phyloP scores from a whole-genome alignment of 2,888 invertebrate genomes.

The Chelonus formosanus region DNA sequence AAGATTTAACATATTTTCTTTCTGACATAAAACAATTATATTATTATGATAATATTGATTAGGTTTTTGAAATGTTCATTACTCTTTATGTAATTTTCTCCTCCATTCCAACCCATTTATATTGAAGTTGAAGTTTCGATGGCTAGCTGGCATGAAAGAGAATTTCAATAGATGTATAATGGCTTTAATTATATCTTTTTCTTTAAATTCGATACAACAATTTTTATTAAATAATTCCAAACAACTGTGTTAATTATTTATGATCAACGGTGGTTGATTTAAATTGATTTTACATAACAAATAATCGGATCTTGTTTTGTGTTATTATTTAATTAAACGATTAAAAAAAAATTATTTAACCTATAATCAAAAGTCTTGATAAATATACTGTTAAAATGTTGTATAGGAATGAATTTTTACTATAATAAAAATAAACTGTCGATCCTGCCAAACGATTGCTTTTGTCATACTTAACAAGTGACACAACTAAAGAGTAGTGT shows the following conservation, averaged over 20 bases:
- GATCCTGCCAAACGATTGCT: too few species aligned
- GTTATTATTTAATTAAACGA: not conserved
- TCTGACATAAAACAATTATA: not conserved
- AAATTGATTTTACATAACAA: too few species aligned
- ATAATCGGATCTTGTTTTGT: too few species aligned
- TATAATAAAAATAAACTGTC: too few species aligned
- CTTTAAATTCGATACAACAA: not conserved
- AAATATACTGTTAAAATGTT: too few species aligned
- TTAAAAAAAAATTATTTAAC: not conserved
- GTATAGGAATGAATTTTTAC: too few species aligned
- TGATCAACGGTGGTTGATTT: too few species aligned
- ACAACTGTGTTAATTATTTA: not conserved
- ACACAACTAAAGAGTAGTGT: too few species aligned
- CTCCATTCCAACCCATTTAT: constrained; percentile 6
- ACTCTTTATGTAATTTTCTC: constrained; percentile 8
- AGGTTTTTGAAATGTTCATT: constrained; percentile 8
- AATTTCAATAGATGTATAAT: not conserved
- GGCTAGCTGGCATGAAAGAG: constrained; percentile 40
- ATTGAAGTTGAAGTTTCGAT: constrained; percentile 18
- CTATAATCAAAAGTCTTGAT: not conserved
- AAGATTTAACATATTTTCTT: not conserved
- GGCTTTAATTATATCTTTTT: not conserved
- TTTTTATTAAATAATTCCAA: not conserved
- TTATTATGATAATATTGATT: constrained; percentile 8
- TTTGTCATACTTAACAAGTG: too few species aligned